Evolutionary conservation across 2,888 invertebrate species (phyloP), one percentile per base, ranked within the genome.

Genomic region (Melieria omissa): DNA sequence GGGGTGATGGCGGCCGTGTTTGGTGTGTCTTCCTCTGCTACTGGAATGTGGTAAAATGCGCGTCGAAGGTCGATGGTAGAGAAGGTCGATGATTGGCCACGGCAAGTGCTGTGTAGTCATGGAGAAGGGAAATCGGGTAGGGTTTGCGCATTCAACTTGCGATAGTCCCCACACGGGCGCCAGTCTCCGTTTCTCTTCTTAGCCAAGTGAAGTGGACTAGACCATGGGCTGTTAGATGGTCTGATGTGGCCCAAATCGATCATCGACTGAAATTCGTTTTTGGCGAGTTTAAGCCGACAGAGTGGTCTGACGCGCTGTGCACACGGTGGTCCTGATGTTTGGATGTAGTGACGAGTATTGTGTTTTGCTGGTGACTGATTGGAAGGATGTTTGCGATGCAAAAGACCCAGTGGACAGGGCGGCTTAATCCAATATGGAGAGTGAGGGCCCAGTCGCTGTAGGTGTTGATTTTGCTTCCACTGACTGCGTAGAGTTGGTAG

Each of bases 111-210:
- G 69, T 7, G 44, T 65, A 54, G 29, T 73, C 71, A n/a, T 69
- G 62, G 4, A 73, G 49, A 41, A 65, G 44, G 7, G 62, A 62
- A 10, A 75, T 58, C 5, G 73, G 73, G 66, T 73, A 58, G 44
- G 10, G 73, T 75, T 42, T 65, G 41, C 10, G 49, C 64, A 14
- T 75, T 75, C 1, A 73, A 16, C 16, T 63, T 60, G 0, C 72
- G 49, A 42, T 71, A 73, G 57, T 71, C 62, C 4, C 73, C 71
- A 46, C 71, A 73, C 4, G 71, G 67, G 61, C 73, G 61, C 72
- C 68, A 75, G 12, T 70, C 63, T 47, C 69, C 65, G 10, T 58
- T 71, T 65, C 64, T 71, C 45, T 72, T 75, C 7, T 55, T 67
- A 0, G 70, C 73, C 16, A 73, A 46, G 63, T 73, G 69, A 10